These are phyloP conservation scores for Bufotes viridis DNA, from an alignment of 2,797 vertebrate species.

Conservation along the genomic window DNA sequence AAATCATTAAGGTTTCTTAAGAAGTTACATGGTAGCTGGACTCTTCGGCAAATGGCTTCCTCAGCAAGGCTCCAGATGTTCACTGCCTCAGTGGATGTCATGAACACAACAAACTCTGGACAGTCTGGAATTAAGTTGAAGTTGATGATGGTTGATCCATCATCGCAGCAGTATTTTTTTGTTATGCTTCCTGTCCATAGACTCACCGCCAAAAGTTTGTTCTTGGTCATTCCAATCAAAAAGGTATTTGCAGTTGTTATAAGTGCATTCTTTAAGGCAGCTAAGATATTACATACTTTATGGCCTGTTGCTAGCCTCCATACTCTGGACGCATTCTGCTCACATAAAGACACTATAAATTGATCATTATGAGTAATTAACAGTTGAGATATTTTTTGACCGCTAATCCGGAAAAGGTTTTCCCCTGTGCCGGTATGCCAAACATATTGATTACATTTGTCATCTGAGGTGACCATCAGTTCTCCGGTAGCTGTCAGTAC, in stretches of 20 bases:
- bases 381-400: slow-evolving; percentile 94
- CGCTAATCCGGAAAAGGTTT: slow-evolving; percentile 96
- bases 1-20: slow-evolving; percentile 96
- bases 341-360: slow-evolving; percentile 97
- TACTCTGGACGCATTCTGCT: slow-evolving; percentile 96
- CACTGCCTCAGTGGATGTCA: slow-evolving; percentile 94
- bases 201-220: slow-evolving; percentile 95
- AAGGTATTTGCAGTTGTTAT: slow-evolving; percentile 98
- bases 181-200: slow-evolving; percentile 99
- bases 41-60: slow-evolving; percentile 91
- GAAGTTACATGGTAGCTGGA: slow-evolving; percentile 93
- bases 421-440: slow-evolving; percentile 95
- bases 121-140: slow-evolving; percentile 97
- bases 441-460: slow-evolving; percentile 96
- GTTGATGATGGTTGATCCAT: slow-evolving; percentile 91
- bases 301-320: slow-evolving; percentile 97
- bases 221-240: slow-evolving; percentile 92
- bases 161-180: slow-evolving; percentile 97
- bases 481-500: slow-evolving; percentile 94
- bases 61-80: slow-evolving; percentile 97
- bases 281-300: slow-evolving; percentile 97
- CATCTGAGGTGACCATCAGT: slow-evolving; percentile 95
- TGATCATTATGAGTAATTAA: slow-evolving; percentile 98
- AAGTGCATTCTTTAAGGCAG: slow-evolving; percentile 93
- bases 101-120: slow-evolving; percentile 92